Evolutionary conservation across 2,797 vertebrate species (phyloP), one percentile per base, ranked within the genome.

Genomic region (Chelidonichthys spinosus): DNA sequence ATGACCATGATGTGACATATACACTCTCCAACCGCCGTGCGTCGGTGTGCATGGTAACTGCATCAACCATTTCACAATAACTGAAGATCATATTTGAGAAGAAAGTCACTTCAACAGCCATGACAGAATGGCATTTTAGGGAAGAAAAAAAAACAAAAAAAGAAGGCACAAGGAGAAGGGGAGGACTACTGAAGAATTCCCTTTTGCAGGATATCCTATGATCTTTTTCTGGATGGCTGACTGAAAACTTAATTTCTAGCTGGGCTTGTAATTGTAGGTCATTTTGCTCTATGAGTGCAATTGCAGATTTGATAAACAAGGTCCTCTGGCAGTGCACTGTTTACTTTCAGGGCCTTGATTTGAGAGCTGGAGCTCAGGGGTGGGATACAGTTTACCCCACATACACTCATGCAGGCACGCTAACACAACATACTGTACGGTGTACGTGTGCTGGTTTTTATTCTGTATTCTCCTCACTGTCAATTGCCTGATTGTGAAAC

Each of bases 211-310:
- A 89, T 89, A 80, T 93, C 89, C 88, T 92, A 90, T 96, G 94
- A 96, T 95, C 94, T 95, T 89, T 95, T 92, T 86, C 93, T 94
- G 93, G 93, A 95, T 92, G 83, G 90, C 85, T 94, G 93, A 94
- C 94, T 95, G 83, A 96, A 93, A 95, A 95, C 94, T 94, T 96
- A 95, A 96, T 96, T 94, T 95, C 93, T 96, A 95, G 94, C 94
- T 95, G 95, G 92, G 92, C 94, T 94, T 95, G 95, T 96, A 97
- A 97, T 97, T 97, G 95, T 95, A 95, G 96, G 95, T 94, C 93
- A 96, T 96, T 97, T 96, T 92, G 95, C 94, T 88, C 94, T 94
- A 93, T 95, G 95, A 96, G 94, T 95, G 94, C 95, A 94, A 95
- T 96, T 85, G 95, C 85, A 95, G 95, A 93, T 95, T 95, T 89